phyloP scores from a whole-genome alignment of 1,140 invertebrate genomes.

The Ridgeia piscesae region DNA sequence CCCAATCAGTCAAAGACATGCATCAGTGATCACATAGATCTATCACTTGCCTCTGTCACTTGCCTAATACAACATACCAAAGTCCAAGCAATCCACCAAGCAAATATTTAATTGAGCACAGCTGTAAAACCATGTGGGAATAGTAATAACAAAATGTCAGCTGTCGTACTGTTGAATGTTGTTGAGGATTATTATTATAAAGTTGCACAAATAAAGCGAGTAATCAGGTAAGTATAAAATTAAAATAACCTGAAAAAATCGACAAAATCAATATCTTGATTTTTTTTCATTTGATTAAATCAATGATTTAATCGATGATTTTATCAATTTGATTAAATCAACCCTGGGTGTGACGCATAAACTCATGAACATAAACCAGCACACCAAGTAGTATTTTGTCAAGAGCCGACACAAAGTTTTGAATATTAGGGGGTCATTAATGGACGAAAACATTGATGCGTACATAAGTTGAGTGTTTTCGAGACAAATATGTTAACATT shows the following conservation, averaged over 20 bases:
- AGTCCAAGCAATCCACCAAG: slow-evolving; percentile 12
- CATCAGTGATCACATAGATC: slow-evolving; percentile 8
- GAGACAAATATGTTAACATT: no score
- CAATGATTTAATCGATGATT: slow-evolving; percentile 9
- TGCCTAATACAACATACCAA: slow-evolving; percentile 14
- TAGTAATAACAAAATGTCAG: slow-evolving; percentile 10
- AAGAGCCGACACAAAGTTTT: no score
- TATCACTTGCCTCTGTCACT: slow-evolving; percentile 16
- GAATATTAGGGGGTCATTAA: no score
- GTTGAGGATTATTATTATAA: slow-evolving; percentile 15
- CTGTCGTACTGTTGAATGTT: background rate
- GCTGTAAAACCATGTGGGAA: slow-evolving; percentile 8
- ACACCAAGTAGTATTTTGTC: no score
- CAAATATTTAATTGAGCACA: slow-evolving; percentile 16
- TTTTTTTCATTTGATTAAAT: slow-evolving; percentile 19
- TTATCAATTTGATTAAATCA: slow-evolving; percentile 18
- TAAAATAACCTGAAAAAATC: slow-evolving; percentile 14
- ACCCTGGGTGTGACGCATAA: no score
- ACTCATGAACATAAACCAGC: no score
- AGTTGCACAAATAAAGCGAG: background rate
- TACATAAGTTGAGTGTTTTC: no score
- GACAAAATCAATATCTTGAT: slow-evolving; percentile 15
- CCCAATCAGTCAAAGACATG: slow-evolving; percentile 17
- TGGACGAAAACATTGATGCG: no score
- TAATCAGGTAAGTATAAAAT: slow-evolving; percentile 12